A percentile compares a stretch with the other conserved stretches of the same genome.
phyloP scores from a whole-genome alignment of 92 coral and sea anemone genomes.

The Epizoanthus ramosus region DNA sequence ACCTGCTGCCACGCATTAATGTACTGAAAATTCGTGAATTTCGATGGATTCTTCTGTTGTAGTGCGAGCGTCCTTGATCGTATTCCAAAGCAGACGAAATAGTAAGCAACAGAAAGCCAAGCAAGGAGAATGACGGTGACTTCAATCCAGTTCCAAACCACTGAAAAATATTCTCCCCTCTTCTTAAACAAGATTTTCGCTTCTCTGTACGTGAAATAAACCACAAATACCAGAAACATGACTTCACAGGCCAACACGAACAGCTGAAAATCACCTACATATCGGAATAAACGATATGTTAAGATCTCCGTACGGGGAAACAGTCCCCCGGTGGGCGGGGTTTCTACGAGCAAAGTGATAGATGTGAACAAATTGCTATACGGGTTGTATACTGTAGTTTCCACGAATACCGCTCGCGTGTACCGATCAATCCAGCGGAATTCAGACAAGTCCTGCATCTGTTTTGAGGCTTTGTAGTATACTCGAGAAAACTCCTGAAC shows the following conservation, averaged over 20 bases:
- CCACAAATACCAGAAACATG: conserved; percentile 61
- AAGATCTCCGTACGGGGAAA: conserved; percentile 63
- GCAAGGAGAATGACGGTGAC: conserved; percentile 61
- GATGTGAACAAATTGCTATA: conserved; percentile 89
- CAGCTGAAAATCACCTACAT: conserved; percentile 91
- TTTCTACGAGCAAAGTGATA: conserved; percentile 79
- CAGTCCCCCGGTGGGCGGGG: conserved; percentile 79
- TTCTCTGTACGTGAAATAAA: conserved; percentile 85
- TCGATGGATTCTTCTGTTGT: conserved; percentile 64
- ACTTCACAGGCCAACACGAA: conserved; percentile 87
- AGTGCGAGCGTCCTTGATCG: conserved; percentile 75
- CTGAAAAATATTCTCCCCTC: conserved; percentile 57
- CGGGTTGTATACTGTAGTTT: conserved; percentile 88
- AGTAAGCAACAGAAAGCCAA: conserved; percentile 77
- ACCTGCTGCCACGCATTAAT: conserved; percentile 87
- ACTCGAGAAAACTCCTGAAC: conserved; percentile 69
- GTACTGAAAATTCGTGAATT: conserved; percentile 82
- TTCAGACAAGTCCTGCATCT: conserved; percentile 51
- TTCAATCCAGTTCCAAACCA: conserved; percentile 81
- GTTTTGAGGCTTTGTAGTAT: conserved; percentile 72
- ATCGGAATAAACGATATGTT: conserved; percentile 81
- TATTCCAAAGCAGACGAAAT: conserved; percentile 75
- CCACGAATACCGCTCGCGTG: conserved; percentile 82
- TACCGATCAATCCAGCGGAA: conserved; percentile 74
- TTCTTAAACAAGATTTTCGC: conserved; percentile 56